Conservation (phyloP, 2,888 invertebrate species). For the Acleris sparsana region DNA sequence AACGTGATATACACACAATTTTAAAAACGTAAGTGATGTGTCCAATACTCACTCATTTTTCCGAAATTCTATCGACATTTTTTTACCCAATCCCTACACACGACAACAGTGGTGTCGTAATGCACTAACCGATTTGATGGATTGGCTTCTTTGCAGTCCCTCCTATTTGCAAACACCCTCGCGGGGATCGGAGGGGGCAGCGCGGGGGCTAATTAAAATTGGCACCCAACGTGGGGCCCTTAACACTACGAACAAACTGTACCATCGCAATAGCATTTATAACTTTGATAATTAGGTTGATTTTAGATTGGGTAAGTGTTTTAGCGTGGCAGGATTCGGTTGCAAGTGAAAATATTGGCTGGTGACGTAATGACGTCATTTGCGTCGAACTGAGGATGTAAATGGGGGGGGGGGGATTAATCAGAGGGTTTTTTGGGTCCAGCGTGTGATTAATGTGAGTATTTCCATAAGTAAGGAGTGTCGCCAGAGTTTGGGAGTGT, state of each 20-base stretch:
- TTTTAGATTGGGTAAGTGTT: constrained; percentile 36
- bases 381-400: constrained; percentile 35
- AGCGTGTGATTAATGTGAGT: constrained; percentile 30
- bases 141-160: constrained; percentile 82
- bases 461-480: constrained; percentile 12
- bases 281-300: constrained; percentile 41
- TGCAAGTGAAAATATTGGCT: constrained; percentile 51
- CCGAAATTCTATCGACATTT: constrained; percentile 24
- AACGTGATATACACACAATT: not conserved
- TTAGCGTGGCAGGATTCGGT: constrained; percentile 41
- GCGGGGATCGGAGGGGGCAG: constrained; percentile 42
- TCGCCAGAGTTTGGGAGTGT: not conserved
- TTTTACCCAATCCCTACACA: constrained; percentile 54
- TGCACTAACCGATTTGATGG: constrained; percentile 82
- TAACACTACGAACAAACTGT: constrained; percentile 35
- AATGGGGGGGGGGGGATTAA: constrained; percentile 31
- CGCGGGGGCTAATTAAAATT: constrained; percentile 78
- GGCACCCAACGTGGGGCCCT: constrained; percentile 59
- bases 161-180: constrained; percentile 83
- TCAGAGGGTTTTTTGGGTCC: constrained; percentile 32
- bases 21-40: not conserved
- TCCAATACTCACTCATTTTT: not conserved
- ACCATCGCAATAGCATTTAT: not conserved
- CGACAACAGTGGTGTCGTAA: constrained; percentile 79
- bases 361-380: constrained; percentile 50